A percentile compares a stretch with the other conserved stretches of the same genome.
These are phyloP conservation scores for Coenonympha arcania DNA, from an alignment of 2,888 invertebrate genomes.

Conservation along the genomic window DNA sequence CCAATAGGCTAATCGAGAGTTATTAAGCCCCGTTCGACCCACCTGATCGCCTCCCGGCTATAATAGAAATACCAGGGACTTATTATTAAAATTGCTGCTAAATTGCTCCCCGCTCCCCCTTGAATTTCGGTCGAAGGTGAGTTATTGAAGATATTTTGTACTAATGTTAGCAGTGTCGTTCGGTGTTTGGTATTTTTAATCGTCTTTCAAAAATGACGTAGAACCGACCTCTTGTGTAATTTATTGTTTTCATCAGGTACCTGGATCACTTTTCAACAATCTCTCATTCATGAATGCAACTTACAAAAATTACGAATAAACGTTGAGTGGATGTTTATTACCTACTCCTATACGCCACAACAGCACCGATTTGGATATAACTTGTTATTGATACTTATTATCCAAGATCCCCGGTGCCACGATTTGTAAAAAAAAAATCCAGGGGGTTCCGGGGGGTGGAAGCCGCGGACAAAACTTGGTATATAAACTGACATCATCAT, in stretches of 20 bases:
- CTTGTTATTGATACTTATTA: no score
- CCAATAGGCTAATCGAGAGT: slow-evolving; percentile 74
- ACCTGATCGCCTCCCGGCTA: slow-evolving; percentile 71
- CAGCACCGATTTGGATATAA: no score
- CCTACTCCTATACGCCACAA: no score
- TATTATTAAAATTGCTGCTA: slow-evolving; percentile 76
- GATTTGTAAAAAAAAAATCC: no score
- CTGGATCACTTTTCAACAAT: no score
- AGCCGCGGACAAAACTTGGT: no score
- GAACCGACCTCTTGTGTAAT: background rate
- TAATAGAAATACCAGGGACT: slow-evolving; percentile 75
- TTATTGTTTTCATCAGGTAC: background rate
- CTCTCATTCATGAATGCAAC: no score
- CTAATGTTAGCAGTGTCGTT: slow-evolving; percentile 24
- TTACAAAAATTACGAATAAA: no score
- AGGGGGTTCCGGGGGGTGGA: no score
- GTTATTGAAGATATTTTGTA: slow-evolving; percentile 38
- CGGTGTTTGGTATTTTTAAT: slow-evolving; percentile 25
- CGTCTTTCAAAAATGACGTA: background rate
- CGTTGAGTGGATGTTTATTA: no score
- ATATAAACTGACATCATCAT: no score
- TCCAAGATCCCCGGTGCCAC: no score
- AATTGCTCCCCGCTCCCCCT: slow-evolving; percentile 69
- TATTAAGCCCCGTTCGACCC: slow-evolving; percentile 69
- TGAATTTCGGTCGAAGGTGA: slow-evolving; percentile 58